Base-by-base conservation (phyloP, 2,888 invertebrate species). In the Penaeus monodon region DNA sequence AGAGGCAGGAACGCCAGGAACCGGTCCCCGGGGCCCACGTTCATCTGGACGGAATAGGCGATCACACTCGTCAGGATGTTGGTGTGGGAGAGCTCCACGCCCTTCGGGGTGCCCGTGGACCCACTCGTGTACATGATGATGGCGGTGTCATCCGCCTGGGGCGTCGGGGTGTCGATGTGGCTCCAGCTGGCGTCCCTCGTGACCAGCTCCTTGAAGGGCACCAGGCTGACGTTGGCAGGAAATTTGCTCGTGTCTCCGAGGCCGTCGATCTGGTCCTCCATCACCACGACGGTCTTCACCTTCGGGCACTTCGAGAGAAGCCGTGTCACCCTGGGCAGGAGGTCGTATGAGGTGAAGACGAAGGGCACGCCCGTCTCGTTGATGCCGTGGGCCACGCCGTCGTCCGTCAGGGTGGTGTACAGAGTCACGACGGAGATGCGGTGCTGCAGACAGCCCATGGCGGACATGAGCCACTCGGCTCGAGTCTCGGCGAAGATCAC, bases 401-500 rank as follows among this genome's bases (percentile, higher is more conserved):
- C 99, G 92, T 98, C 98, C 65, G 99, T 98, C 24, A 99, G 94
- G 0, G 99, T 99, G 2, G 99, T 97, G 93, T 99, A 99, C 91
- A 99, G 96, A 0, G 99, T 99, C 44, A 79, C 84, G 7, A 89
- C 89, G 17, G 94, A 96, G 92, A 97, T 96, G 92, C 96, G 97
- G 93, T 97, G 97, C 92, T 97, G 97, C 94, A 99, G 98, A 93
- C 98, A 96, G 84, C 98, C 98, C 92, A 99, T 97, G 1, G 98
- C 98, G 0, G 98, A 96, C 81, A 99, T 94, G 95, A 99, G 96
- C 99, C 99, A 99, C 93, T 99, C 99, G 80, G 97, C 97, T 91
- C 99, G 94, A 0, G 99, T 99, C 93, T 99, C 99, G 0, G 99
- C 98, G 93, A 98, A 99, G 92, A 99, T 95, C 85, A 97, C 97